Conservation (phyloP, 2,797 vertebrate species). For the Chelon auratus region DNA sequence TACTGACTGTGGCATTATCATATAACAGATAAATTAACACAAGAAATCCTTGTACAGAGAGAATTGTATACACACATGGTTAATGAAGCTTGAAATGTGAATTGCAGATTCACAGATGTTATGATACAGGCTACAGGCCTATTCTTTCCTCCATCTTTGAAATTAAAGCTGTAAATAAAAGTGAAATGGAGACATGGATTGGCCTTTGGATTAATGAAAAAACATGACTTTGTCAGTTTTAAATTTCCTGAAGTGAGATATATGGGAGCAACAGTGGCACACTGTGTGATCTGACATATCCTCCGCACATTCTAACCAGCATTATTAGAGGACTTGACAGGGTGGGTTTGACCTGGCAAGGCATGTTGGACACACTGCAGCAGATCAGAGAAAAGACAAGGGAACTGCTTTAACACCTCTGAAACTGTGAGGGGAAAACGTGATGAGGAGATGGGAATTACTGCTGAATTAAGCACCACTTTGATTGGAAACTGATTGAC, state of each 20-base stretch:
- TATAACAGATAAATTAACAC: not conserved
- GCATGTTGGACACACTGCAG: constrained; percentile 63
- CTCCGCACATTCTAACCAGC: constrained; percentile 56
- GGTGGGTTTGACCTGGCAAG: constrained; percentile 55
- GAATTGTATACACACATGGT: not conserved
- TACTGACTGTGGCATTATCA: constrained; percentile 1
- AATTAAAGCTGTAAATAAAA: not conserved
- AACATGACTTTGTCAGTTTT: constrained; percentile 41
- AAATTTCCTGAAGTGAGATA: constrained; percentile 59
- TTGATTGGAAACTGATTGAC: constrained; percentile 85
- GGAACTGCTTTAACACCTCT: constrained; percentile 57
- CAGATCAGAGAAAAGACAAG: constrained; percentile 68
- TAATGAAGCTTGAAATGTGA: not conserved
- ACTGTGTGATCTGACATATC: constrained; percentile 69
- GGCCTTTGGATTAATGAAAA: constrained; percentile 41
- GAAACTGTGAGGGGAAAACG: constrained; percentile 64
- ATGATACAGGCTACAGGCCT: not conserved
- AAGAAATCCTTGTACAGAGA: too few species aligned
- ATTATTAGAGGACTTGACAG: constrained; percentile 67
- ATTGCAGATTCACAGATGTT: not conserved
- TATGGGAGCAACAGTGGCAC: constrained; percentile 51
- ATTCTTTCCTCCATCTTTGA: not conserved
- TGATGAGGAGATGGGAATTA: constrained; percentile 80
- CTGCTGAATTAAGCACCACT: constrained; percentile 83
- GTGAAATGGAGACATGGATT: constrained; percentile 38